Conservation (phyloP, 2,113 vertebrate genomes). For the Cyanoderma ruficeps region DNA sequence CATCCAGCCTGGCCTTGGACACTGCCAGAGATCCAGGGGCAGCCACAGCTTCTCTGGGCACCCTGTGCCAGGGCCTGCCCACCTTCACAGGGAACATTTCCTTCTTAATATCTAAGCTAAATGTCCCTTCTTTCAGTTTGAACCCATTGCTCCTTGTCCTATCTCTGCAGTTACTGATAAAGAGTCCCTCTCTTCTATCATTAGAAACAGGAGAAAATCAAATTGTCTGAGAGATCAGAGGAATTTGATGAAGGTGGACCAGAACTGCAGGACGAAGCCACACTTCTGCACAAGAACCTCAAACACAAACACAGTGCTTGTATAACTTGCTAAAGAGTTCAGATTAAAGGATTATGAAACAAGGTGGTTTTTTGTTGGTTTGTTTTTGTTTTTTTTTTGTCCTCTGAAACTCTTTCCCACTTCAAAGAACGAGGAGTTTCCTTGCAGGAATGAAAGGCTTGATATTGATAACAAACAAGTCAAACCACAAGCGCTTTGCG, state of each 20-base stretch:
- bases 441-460: background rate
- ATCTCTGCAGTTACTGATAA: background rate
- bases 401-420: background rate
- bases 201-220: background rate
- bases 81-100: background rate
- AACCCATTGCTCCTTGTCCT: background rate
- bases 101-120: background rate
- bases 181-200: background rate
- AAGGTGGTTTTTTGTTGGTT: background rate
- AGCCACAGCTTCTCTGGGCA: background rate
- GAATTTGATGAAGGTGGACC: background rate
- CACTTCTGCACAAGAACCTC: background rate
- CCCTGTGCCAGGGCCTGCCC: fast-evolving
- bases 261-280: background rate
- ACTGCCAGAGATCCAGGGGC: background rate
- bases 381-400: background rate
- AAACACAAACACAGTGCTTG: background rate
- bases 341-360: constrained; percentile 16
- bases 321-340: background rate
- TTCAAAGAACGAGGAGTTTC: constrained; percentile 24
- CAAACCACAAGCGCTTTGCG: constrained; percentile 18
- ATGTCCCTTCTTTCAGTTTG: background rate
- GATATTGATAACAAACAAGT: constrained; percentile 33
- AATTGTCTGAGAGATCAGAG: background rate
- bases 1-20: background rate